Base-by-base conservation (phyloP, 2,888 invertebrate species). In the Seira ritae region DNA sequence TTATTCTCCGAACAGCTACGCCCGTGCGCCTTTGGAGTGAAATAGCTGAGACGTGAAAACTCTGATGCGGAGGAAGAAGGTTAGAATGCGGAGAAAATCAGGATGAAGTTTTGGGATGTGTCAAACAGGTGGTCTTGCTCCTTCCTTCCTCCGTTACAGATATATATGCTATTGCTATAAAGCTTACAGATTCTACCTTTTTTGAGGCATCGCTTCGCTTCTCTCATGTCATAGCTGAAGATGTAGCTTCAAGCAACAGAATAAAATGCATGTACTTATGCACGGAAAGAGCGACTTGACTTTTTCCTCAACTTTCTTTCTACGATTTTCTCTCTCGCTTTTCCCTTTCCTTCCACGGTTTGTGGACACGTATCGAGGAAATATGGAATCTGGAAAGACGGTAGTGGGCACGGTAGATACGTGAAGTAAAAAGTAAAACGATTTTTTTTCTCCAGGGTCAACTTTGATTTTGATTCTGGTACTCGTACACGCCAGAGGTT, bases 101-200 rank as follows among this genome's bases (percentile, higher is more conserved):
- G 46, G 20, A 76, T 66, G 65, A 60, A 65, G 74, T 17, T 70
- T 42, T 42, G 22, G 70, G 73, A 81, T 81, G 66, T 70, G 84
- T 84, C 84, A 84, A 84, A 84, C 84, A 84, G 84, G 84, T 84
- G 84, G 84, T 78, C 84, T 77, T 74, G 22, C 24, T 22, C 20
- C 60, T 76, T 50, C 17, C 74, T 81, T 75, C 70, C 67, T 67
- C 68, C 60, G 42, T 71, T 31, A 31, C 31, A n/a, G n/a, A n/a
- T n/a, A n/a, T n/a, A n/a, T n/a, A n/a, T n/a, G n/a, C n/a, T n/a
- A n/a, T n/a, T n/a, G n/a, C n/a, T n/a, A n/a, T n/a, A n/a, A n/a
- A n/a, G n/a, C n/a, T n/a, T n/a, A n/a, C n/a, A n/a, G n/a, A n/a
- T n/a, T n/a, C n/a, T n/a, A n/a, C 31, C 8, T 50, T 68, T 24